Conservation (phyloP, 2,888 invertebrate species). For the Coleophora flavipennella region DNA sequence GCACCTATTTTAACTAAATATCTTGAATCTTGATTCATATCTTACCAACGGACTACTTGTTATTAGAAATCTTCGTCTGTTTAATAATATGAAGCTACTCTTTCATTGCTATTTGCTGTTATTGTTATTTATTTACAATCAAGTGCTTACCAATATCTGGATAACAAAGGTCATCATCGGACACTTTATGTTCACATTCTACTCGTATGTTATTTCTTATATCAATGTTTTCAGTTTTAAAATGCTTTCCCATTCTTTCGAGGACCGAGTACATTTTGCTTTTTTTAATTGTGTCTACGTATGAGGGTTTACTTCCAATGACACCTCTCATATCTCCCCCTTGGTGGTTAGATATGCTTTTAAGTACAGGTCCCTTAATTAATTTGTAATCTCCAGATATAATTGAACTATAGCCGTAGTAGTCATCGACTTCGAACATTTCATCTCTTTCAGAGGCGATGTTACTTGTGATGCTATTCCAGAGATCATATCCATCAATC, state of each 20-base stretch:
- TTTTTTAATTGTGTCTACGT: constrained; percentile 28
- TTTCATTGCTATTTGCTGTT: too few species aligned
- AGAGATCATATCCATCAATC: constrained; percentile 50
- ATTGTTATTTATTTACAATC: too few species aligned
- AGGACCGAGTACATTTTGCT: constrained; percentile 35
- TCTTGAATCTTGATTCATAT: too few species aligned
- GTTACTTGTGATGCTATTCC: constrained; percentile 42
- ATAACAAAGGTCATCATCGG: constrained; percentile 25
- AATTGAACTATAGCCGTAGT: constrained; percentile 35
- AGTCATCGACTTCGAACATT: constrained; percentile 51
- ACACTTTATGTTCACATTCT: constrained; percentile 20
- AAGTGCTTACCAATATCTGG: constrained; percentile 35
- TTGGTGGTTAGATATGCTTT: constrained; percentile 31
- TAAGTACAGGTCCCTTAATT: constrained; percentile 31
- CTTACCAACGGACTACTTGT: too few species aligned
- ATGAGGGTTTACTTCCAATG: constrained; percentile 35
- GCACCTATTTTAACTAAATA: too few species aligned
- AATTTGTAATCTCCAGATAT: constrained; percentile 45
- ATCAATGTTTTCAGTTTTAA: constrained; percentile 21
- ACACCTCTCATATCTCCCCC: constrained; percentile 37
- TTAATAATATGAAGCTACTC: too few species aligned
- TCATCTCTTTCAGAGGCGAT: constrained; percentile 31
- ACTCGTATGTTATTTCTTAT: constrained; percentile 32
- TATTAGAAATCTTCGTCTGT: too few species aligned
- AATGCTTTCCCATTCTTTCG: constrained; percentile 23